Base-by-base conservation (phyloP, 1,140 invertebrate species). In the Hyphantria cunea region DNA sequence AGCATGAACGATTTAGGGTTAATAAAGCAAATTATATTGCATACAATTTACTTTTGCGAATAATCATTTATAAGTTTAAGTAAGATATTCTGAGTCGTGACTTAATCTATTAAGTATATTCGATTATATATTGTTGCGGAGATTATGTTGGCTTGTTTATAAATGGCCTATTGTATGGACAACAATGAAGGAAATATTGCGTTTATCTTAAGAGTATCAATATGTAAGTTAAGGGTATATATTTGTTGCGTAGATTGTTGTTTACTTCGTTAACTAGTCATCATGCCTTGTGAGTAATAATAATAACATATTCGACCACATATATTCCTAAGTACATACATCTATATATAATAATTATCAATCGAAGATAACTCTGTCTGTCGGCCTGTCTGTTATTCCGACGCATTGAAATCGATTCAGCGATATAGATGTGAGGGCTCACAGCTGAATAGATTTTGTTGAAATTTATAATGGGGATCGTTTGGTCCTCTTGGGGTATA, bases 161-260 rank as follows among this genome's bases (percentile, higher is more conserved):
- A 78, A 78, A 80, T 78, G 66, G 77, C 32, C 73, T 62, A 82
- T 82, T 81, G 79, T 81, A 69, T 66, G 58, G 66, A 47, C 59
- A 62, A 76, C 72, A 74, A 72, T 72, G 62, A 72, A 68, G 76
- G 70, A 78, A 78, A 79, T 72, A 65, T 72, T 55, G 56, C 64
- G 50, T 63, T 62, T 68, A 69, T 68, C 64, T 70, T 34, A 31
- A 66, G 25, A 8, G 34, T 56, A 56, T 56, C 42, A 54, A 56
- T 47, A 12, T 12, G 45, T 25, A 45, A 33, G 25, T 47, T n/a
- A 31, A 33, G 53, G 45, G 15, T 56, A 44, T 56, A n/a, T 56
- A 17, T 52, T 13, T 52, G 34, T 33, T 51, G 17, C 52, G 52
- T 45, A 54, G 44, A 54, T 32, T 15, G 52, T 54, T 54, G 31